Evolutionary conservation across 1,140 invertebrate genomes (phyloP).

Genomic region (Scaptomyza pallida): DNA sequence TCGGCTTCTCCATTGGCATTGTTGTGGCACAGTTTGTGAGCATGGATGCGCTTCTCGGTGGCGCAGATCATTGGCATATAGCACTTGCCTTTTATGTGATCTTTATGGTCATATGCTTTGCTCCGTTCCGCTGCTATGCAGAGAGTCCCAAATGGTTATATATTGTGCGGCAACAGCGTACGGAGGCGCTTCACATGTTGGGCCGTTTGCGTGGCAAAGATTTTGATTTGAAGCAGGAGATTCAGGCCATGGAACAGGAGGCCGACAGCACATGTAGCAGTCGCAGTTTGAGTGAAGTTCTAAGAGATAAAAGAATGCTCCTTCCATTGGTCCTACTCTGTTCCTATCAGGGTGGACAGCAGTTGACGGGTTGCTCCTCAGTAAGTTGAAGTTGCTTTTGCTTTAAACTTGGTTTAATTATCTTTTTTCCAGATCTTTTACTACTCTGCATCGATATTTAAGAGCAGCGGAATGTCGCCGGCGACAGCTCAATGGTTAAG

Average conservation of each 20-base stretch:
- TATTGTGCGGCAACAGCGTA: slow-evolving; percentile 86
- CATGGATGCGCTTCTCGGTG: slow-evolving; percentile 84
- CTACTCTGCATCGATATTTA: slow-evolving; percentile 89
- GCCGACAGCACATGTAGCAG: slow-evolving; percentile 52
- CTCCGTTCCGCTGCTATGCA: slow-evolving; percentile 87
- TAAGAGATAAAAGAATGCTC: slow-evolving; percentile 43
- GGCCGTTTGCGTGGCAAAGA: slow-evolving; percentile 53
- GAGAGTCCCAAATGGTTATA: slow-evolving; percentile 94
- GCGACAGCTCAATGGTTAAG: slow-evolving; percentile 86
- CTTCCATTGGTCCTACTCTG: slow-evolving; percentile 89
- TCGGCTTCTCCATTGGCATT: slow-evolving; percentile 93
- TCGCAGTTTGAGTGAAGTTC: slow-evolving; percentile 84
- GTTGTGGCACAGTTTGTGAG: slow-evolving; percentile 88
- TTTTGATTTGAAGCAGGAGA: slow-evolving; percentile 82
- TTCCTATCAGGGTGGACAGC: slow-evolving; percentile 91
- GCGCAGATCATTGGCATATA: slow-evolving; percentile 87
- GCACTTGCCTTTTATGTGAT: slow-evolving; percentile 88
- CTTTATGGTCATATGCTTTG: slow-evolving; percentile 85
- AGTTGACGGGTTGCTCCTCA: slow-evolving; percentile 93
- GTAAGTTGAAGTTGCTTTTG: slow-evolving; percentile 84
- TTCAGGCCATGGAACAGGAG: slow-evolving; percentile 73
- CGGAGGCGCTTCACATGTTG: slow-evolving; percentile 85
- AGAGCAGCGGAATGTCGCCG: slow-evolving; percentile 85
- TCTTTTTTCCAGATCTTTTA: slow-evolving; percentile 87
- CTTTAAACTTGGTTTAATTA: neutral